Evolutionary conservation across 2,888 invertebrate genomes (phyloP).

Genomic region (Orthonychiurus folsomi): DNA sequence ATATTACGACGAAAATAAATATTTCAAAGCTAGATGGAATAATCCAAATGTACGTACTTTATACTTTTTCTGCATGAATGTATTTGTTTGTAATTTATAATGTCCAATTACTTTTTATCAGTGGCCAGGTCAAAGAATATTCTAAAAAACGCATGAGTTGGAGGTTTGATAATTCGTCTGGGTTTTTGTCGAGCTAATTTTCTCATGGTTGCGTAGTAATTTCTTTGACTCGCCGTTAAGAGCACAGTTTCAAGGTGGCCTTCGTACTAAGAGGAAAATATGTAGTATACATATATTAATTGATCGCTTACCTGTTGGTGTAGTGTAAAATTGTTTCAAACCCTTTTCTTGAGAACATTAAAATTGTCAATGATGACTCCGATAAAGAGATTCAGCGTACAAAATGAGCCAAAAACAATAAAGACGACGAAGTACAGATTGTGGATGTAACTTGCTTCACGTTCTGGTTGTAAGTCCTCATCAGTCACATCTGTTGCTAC

Average conservation of each 20-base stretch:
- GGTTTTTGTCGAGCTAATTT: conserved; percentile 92
- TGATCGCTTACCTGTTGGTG: not conserved
- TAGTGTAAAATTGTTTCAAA: conserved; percentile 43
- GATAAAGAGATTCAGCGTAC: conserved; percentile 92
- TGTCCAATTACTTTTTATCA: conserved; percentile 60
- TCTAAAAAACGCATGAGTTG: conserved; percentile 81
- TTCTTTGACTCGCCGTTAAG: conserved; percentile 89
- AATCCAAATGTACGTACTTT: not conserved
- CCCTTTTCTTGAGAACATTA: conserved; percentile 95
- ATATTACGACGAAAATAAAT: conserved; percentile 87
- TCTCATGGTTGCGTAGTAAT: conserved; percentile 95
- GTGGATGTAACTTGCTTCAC: not conserved
- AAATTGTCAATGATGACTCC: conserved; percentile 98
- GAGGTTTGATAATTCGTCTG: conserved; percentile 90
- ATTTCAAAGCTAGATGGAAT: conserved; percentile 76
- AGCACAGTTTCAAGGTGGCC: conserved; percentile 95
- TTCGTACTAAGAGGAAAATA: conserved; percentile 61
- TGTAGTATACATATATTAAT: not conserved
- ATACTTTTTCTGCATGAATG: not conserved
- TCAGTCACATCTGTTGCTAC: not conserved
- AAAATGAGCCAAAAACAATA: conserved; percentile 92
- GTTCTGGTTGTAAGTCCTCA: not conserved
- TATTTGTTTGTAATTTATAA: too few species aligned
- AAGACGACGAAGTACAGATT: conserved; percentile 89
- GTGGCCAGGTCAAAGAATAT: conserved; percentile 93